Conservation (phyloP, 37 sponge, comb jelly and placozoan species). For the Halichondria panicea region DNA sequence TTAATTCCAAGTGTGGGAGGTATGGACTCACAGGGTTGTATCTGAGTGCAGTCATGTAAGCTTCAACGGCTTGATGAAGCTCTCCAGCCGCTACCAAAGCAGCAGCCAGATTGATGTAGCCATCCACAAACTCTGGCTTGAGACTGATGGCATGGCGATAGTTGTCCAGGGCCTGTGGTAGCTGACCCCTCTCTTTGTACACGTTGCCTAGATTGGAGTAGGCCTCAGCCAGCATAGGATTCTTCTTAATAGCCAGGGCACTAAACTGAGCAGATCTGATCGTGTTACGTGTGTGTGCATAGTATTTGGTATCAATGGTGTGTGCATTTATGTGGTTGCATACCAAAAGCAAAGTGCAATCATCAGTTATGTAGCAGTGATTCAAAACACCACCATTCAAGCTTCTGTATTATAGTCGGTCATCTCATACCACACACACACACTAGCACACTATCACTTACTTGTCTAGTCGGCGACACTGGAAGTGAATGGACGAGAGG, state of each 20-base stretch:
- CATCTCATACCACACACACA: too few relatives aligned
- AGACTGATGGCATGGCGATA: slow-evolving; percentile 93
- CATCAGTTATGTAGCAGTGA: too few relatives aligned
- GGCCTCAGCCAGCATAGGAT: slow-evolving; percentile 95
- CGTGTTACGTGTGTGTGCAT: too few relatives aligned
- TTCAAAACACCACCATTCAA: too few relatives aligned
- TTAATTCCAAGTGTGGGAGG: too few relatives aligned
- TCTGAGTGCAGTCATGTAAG: slow-evolving; percentile 91
- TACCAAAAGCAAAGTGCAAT: too few relatives aligned
- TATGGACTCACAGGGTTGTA: slow-evolving; percentile 91
- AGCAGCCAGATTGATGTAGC: slow-evolving; percentile 98
- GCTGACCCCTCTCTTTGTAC: slow-evolving; percentile 94
- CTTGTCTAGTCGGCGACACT: slow-evolving; percentile 96
- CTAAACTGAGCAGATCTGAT: slow-evolving; percentile 96
- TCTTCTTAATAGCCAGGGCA: slow-evolving; percentile 95
- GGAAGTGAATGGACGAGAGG: slow-evolving; percentile 98
- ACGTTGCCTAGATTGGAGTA: slow-evolving; percentile 99
- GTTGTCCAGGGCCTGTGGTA: slow-evolving; percentile 89
- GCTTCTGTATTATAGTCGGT: too few relatives aligned
- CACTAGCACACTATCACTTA: slow-evolving; percentile 36
- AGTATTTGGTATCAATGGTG: too few relatives aligned
- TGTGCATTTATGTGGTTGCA: too few relatives aligned
- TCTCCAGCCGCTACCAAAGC: slow-evolving; percentile 96
- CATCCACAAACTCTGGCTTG: slow-evolving; percentile 99
- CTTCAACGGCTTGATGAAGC: slow-evolving; percentile 92